Percentiles rank a stretch among this genome's conserved stretches.
Conservation (phyloP, 2,113 vertebrate genomes). For the Neotoma lepida region DNA sequence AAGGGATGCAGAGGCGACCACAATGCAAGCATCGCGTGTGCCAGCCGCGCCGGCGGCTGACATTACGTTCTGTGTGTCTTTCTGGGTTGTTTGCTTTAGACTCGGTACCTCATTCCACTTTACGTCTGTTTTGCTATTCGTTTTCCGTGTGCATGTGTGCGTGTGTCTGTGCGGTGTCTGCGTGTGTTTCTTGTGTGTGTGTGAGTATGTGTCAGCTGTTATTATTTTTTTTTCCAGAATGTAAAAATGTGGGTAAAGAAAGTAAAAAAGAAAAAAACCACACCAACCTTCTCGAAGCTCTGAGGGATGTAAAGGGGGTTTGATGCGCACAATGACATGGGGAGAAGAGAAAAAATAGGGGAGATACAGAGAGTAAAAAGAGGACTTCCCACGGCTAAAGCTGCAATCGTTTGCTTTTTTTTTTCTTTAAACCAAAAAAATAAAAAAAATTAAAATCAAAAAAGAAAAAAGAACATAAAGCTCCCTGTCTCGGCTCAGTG, state of each 20-base stretch:
- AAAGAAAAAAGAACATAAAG: slow-evolving; percentile 82
- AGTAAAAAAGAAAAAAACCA: slow-evolving; percentile 99
- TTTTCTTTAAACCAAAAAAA: slow-evolving; percentile 77
- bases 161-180: not conserved
- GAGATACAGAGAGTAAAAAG: slow-evolving; percentile 99
- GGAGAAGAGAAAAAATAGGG: slow-evolving; percentile 99
- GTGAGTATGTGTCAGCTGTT: slow-evolving; percentile 66
- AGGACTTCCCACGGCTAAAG: slow-evolving; percentile 99
- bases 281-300: slow-evolving; percentile 99
- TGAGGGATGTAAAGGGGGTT: slow-evolving; percentile 99
- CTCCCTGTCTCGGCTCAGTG: slow-evolving; percentile 39
- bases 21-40: slow-evolving; percentile 91
- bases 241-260: slow-evolving; percentile 99
- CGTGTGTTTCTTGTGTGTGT: slow-evolving; percentile 62
- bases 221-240: slow-evolving; percentile 82
- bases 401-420: slow-evolving; percentile 91
- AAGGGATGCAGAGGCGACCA: slow-evolving; percentile 97
- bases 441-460: slow-evolving; percentile 77
- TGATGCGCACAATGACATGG: slow-evolving; percentile 99
- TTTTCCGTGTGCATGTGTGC: slow-evolving; percentile 56
- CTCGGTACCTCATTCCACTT: slow-evolving; percentile 71
- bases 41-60: slow-evolving; percentile 89
- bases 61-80: slow-evolving; percentile 79
- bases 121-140: not conserved
- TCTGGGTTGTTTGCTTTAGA: slow-evolving; percentile 80